Percentiles rank a stretch among this genome's conserved stretches.
Conservation (phyloP, 1,140 invertebrate species). For the Stegodyphus dumicola region DNA sequence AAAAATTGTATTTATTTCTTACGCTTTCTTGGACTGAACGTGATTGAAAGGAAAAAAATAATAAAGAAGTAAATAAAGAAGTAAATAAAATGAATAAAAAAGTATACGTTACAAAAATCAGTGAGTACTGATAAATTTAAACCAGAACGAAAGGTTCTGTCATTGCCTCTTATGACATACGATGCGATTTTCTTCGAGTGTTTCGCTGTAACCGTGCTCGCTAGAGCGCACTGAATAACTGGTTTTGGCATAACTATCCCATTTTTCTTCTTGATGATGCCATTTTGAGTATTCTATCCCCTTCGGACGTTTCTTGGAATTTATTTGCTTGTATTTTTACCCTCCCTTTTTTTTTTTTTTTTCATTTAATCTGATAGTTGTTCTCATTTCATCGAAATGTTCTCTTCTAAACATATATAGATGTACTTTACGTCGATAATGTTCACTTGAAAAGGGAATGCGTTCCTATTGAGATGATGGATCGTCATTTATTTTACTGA, state of each 20-base stretch:
- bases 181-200: constrained; percentile 43
- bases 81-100: constrained; percentile 22
- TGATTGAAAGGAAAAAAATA: constrained; percentile 15
- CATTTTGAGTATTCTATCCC: constrained; percentile 14
- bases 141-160: constrained; percentile 45
- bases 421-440: constrained; percentile 18
- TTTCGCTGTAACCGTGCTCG: constrained; percentile 28
- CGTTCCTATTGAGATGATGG: constrained; percentile 44
- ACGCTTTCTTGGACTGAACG: neutral
- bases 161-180: constrained; percentile 59
- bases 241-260: constrained; percentile 59
- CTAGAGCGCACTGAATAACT: constrained; percentile 43
- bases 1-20: neutral
- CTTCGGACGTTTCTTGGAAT: neutral
- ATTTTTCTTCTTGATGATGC: constrained; percentile 53
- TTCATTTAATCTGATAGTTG: constrained; percentile 43
- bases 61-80: neutral
- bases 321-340: constrained; percentile 42
- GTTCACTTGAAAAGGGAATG: constrained; percentile 11
- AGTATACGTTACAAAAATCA: constrained; percentile 26
- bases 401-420: constrained; percentile 16
- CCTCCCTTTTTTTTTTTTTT: constrained; percentile 20
- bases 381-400: constrained; percentile 32
- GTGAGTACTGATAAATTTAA: constrained; percentile 56
- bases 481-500: constrained; percentile 30